Percentiles rank a stretch among this genome's conserved stretches.
Evolutionary conservation across 2,797 vertebrate genomes (phyloP).

Genomic region (Anguilla megastoma): DNA sequence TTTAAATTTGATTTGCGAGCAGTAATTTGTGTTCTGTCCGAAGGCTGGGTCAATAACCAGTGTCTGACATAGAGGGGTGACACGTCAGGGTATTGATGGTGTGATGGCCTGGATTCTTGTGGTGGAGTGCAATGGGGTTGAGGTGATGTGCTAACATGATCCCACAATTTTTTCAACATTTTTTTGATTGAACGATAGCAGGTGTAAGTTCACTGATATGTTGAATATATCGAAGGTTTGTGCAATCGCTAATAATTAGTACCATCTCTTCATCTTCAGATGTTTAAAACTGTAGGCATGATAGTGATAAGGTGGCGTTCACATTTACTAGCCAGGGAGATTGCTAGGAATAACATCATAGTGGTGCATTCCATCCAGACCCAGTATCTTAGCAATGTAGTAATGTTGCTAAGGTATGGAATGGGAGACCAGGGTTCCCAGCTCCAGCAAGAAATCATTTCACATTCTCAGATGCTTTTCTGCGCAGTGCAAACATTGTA

Average conservation of each 20-base stretch:
- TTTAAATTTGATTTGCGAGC: constrained; percentile 53
- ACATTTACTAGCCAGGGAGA: background rate
- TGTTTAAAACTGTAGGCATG: background rate
- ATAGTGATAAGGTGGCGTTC: background rate
- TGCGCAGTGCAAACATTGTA: background rate
- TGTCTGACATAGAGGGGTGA: constrained; percentile 44
- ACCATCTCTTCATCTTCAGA: background rate
- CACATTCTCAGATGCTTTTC: background rate
- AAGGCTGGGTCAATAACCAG: constrained; percentile 56
- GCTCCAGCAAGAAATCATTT: background rate
- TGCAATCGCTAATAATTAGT: background rate
- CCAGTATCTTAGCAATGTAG: background rate
- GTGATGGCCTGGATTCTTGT: background rate
- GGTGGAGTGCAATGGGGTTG: background rate
- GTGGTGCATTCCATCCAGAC: background rate
- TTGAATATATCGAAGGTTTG: background rate
- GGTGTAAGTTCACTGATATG: background rate
- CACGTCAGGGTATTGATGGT: constrained; percentile 42
- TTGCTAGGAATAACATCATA: background rate
- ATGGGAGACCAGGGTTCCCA: background rate
- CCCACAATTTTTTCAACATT: background rate
- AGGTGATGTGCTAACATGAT: background rate
- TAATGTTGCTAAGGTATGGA: background rate
- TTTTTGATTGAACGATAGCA: background rate
- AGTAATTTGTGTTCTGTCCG: constrained; percentile 49